Evolutionary conservation across 2,113 vertebrate genomes (phyloP).

Genomic region (Trogon melanurus): DNA sequence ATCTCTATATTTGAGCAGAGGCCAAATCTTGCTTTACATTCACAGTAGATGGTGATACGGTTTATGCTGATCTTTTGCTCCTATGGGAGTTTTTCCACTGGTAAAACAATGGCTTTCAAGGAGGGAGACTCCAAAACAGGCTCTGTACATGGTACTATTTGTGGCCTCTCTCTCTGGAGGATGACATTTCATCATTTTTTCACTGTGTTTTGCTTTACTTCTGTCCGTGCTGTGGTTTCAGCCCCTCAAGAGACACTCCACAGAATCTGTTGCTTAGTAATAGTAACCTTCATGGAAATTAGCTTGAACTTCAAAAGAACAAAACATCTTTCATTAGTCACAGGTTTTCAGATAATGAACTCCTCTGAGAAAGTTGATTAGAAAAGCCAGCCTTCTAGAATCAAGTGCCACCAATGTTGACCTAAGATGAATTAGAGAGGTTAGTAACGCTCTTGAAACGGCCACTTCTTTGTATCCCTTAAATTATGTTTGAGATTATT

Average conservation of each 20-base stretch:
- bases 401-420: not conserved
- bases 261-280: constrained; percentile 83
- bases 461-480: not conserved
- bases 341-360: constrained; percentile 79
- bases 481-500: not conserved
- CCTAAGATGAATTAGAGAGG: not conserved
- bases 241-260: constrained; percentile 65
- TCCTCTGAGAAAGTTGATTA: constrained; percentile 77
- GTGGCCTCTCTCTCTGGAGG: not conserved
- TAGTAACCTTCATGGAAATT: constrained; percentile 76
- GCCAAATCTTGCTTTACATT: not conserved
- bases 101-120: not conserved
- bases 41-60: accelerated
- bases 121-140: not conserved
- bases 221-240: not conserved
- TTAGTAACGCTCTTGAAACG: not conserved
- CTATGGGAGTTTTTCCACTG: accelerated
- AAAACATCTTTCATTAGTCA: constrained; percentile 76
- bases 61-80: not conserved
- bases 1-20: not conserved
- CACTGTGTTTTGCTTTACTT: constrained; percentile 6
- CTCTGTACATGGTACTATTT: not conserved
- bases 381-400: constrained; percentile 55
- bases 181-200: not conserved
- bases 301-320: constrained; percentile 84